These are phyloP conservation scores for Drosophila pruinosa DNA, from an alignment of 1,140 invertebrate genomes.

Conservation along the genomic window DNA sequence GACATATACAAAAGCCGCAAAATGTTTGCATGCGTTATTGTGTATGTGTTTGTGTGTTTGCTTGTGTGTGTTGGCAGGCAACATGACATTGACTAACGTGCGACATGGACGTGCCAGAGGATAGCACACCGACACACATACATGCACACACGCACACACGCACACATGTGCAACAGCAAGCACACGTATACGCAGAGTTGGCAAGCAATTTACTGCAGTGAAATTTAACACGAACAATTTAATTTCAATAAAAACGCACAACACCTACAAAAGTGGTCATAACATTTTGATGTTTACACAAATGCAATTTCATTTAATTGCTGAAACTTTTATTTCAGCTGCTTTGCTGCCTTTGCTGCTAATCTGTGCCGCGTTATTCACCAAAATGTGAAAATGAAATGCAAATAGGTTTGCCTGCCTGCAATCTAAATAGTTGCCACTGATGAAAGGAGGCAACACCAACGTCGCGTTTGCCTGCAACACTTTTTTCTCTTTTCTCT, in stretches of 20 bases:
- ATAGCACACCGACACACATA: slow-evolving; percentile 5
- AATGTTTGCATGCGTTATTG: slow-evolving; percentile 26
- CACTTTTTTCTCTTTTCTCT: slow-evolving; percentile 15
- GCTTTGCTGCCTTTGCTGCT: slow-evolving; percentile 46
- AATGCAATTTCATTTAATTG: slow-evolving; percentile 71
- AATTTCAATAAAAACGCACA: slow-evolving; percentile 74
- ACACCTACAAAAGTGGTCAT: slow-evolving; percentile 54
- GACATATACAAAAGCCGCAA: slow-evolving; percentile 31
- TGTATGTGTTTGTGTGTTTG: slow-evolving; percentile 16
- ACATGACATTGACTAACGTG: slow-evolving; percentile 54
- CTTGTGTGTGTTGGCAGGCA: slow-evolving; percentile 28
- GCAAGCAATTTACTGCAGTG: slow-evolving; percentile 65
- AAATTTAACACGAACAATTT: slow-evolving; percentile 77
- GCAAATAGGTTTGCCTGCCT: slow-evolving; percentile 32
- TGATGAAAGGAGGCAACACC: slow-evolving; percentile 10
- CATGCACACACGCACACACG: neutral
- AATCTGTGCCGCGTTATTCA: slow-evolving; percentile 67
- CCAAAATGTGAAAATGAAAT: slow-evolving; percentile 64
- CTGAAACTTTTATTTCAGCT: slow-evolving; percentile 56
- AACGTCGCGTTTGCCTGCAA: slow-evolving; percentile 28
- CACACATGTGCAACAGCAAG: slow-evolving; percentile 6
- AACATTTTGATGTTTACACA: slow-evolving; percentile 58
- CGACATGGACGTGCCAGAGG: slow-evolving; percentile 36
- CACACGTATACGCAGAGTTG: neutral
- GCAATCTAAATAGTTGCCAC: slow-evolving; percentile 26